Percentiles rank a stretch among this genome's conserved stretches.
These are phyloP conservation scores for Tenebrio molitor DNA, from an alignment of 1,140 invertebrate genomes.

Conservation along the genomic window DNA sequence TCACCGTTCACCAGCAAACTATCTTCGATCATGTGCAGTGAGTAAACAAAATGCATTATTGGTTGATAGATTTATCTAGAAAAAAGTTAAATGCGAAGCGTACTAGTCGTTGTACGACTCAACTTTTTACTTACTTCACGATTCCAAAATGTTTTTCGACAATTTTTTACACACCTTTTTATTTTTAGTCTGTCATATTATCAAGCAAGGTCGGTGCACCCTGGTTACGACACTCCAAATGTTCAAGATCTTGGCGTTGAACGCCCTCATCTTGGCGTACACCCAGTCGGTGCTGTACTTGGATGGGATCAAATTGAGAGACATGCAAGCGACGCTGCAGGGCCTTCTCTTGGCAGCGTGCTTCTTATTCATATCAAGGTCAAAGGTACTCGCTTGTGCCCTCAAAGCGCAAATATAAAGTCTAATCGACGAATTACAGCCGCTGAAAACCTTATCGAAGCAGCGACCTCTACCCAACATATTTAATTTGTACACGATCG, in stretches of 20 bases:
- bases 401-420: too few relatives aligned
- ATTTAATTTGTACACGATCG: slow-evolving; percentile 97
- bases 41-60: too few relatives aligned
- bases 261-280: slow-evolving; percentile 97
- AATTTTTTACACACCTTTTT: too few relatives aligned
- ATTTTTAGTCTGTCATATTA: slow-evolving; percentile 93
- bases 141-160: too few relatives aligned
- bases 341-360: slow-evolving; percentile 94
- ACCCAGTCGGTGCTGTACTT: slow-evolving; percentile 98
- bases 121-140: too few relatives aligned
- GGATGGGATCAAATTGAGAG: slow-evolving; percentile 98
- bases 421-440: slow-evolving; percentile 73
- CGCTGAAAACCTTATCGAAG: slow-evolving; percentile 92
- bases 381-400: slow-evolving; percentile 81
- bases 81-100: too few relatives aligned
- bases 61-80: too few relatives aligned
- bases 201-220: slow-evolving; percentile 99
- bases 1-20: slow-evolving; percentile 99
- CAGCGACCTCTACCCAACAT: slow-evolving; percentile 98
- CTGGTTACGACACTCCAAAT: slow-evolving; percentile 99
- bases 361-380: slow-evolving; percentile 98
- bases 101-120: too few relatives aligned
- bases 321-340: slow-evolving; percentile 96
- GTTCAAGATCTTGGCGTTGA: slow-evolving; percentile 99
- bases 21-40: slow-evolving; percentile 97